phyloP scores from a whole-genome alignment of 2,888 invertebrate genomes.

The Pseudanteris insignis region DNA sequence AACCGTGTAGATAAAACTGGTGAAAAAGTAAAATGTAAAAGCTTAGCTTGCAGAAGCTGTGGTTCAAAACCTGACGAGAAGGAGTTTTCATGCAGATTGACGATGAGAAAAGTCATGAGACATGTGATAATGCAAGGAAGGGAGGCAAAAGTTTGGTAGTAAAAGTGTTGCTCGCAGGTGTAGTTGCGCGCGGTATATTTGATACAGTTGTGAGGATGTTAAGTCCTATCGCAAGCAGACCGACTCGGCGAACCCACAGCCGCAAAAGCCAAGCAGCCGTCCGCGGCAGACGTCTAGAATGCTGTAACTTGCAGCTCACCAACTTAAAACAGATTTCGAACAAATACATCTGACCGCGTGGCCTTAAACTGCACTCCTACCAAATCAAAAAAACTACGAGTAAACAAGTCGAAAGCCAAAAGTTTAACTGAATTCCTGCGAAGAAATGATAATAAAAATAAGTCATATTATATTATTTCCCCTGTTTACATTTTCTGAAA shows the following conservation, averaged over 20 bases:
- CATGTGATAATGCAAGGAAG: no score
- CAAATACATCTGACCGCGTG: conserved; percentile 38
- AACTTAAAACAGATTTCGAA: conserved; percentile 44
- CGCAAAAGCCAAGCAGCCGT: conserved; percentile 41
- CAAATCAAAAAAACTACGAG: conserved; percentile 23
- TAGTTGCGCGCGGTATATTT: conserved; percentile 17
- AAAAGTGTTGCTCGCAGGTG: conserved; percentile 38
- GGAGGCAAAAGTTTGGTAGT: conserved; percentile 21
- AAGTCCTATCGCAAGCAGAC: conserved; percentile 26
- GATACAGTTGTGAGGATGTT: conserved; percentile 27
- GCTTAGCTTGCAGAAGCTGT: no score
- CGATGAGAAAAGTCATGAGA: no score
- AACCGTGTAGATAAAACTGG: no score
- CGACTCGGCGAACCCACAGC: conserved; percentile 37
- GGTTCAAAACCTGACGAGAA: no score
- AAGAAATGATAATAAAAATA: no score
- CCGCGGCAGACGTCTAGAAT: conserved; percentile 36
- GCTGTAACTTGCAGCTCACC: conserved; percentile 36
- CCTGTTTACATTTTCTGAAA: no score
- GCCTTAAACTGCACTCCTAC: conserved; percentile 30
- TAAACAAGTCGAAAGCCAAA: conserved; percentile 22
- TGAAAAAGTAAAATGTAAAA: no score
- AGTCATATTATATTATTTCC: no score
- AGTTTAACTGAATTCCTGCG: conserved; percentile 23
- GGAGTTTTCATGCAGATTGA: no score